These are phyloP conservation scores for Leucophenga maculata DNA, from an alignment of 2,888 invertebrate genomes.

Conservation along the genomic window DNA sequence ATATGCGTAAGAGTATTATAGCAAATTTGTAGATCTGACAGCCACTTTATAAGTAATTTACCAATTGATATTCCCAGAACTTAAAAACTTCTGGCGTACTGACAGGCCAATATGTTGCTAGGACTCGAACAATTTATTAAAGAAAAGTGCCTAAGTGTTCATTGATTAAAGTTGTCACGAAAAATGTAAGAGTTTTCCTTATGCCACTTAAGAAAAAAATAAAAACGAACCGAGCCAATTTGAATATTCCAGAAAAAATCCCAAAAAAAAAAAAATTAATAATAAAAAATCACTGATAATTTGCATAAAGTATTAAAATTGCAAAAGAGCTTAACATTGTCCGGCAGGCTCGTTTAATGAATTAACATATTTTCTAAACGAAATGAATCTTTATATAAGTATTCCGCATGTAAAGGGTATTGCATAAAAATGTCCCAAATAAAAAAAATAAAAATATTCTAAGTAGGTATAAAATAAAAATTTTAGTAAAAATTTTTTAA, in stretches of 20 bases:
- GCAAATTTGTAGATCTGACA: too few relatives aligned
- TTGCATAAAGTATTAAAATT: constrained; percentile 60
- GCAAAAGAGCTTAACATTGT: constrained; percentile 1
- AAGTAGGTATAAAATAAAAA: background rate
- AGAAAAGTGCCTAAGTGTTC: too few relatives aligned
- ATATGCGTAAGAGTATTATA: too few relatives aligned
- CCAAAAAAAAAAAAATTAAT: background rate
- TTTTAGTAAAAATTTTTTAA: background rate
- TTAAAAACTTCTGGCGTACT: too few relatives aligned
- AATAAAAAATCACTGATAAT: constrained; percentile 64
- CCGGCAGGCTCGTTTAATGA: constrained; percentile 57
- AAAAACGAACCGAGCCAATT: background rate
- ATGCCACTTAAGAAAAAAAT: too few relatives aligned
- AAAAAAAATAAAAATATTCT: background rate
- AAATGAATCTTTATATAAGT: background rate
- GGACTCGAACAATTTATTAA: too few relatives aligned
- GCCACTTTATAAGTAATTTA: too few relatives aligned
- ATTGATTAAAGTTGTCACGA: too few relatives aligned
- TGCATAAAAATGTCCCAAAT: background rate
- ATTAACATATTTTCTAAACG: constrained; percentile 61
- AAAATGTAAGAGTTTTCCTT: too few relatives aligned
- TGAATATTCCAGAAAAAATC: background rate
- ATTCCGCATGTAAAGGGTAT: background rate
- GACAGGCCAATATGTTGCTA: too few relatives aligned
- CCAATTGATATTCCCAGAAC: too few relatives aligned